These are phyloP conservation scores for Forbesichthys papilliferus DNA, from an alignment of 2,113 vertebrate genomes.

Conservation along the genomic window DNA sequence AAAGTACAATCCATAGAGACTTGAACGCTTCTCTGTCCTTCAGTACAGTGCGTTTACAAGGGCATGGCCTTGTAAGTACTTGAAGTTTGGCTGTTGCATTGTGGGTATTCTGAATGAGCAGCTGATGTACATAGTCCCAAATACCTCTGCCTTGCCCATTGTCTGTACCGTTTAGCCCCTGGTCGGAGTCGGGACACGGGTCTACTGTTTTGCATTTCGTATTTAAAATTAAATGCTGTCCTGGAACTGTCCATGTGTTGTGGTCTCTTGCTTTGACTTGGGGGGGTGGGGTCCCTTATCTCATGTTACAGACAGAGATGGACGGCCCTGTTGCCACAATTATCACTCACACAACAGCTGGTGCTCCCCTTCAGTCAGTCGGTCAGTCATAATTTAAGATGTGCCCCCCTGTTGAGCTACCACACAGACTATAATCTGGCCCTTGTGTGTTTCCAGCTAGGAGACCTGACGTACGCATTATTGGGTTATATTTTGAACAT, in stretches of 20 bases:
- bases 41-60: constrained; percentile 11
- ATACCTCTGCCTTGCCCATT: constrained; percentile 56
- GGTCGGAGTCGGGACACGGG: neutral
- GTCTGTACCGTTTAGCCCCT: neutral
- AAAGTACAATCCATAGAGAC: constrained; percentile 8
- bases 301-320: constrained; percentile 25
- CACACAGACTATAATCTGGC: too few relatives aligned
- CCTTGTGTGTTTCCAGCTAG: too few relatives aligned
- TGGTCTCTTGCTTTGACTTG: neutral
- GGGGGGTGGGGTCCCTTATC: neutral
- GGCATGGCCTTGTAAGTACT: constrained; percentile 5
- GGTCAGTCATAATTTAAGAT: too few relatives aligned
- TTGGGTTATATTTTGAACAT: too few relatives aligned
- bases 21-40: neutral
- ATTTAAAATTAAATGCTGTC: constrained; percentile 67
- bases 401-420: too few relatives aligned
- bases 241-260: constrained; percentile 36
- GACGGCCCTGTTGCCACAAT: neutral
- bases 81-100: constrained; percentile 4
- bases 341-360: constrained; percentile 52
- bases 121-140: constrained; percentile 21
- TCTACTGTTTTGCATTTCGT: constrained; percentile 50
- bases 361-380: constrained; percentile 1
- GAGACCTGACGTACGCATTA: too few relatives aligned
- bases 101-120: constrained; percentile 12